Conservation (phyloP, 2,888 invertebrate species). For the Blastobasis lacticolella region DNA sequence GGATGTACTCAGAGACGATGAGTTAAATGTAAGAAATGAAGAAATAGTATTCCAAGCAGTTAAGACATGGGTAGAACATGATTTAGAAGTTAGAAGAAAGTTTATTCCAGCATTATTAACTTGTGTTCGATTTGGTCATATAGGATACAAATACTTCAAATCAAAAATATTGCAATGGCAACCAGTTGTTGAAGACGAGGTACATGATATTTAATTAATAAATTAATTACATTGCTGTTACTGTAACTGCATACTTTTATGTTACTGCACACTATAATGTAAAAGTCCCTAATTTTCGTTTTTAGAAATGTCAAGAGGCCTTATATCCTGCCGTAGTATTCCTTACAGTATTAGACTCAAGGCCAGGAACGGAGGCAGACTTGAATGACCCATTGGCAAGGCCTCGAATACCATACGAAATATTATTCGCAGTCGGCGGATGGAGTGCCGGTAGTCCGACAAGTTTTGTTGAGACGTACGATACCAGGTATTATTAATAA, state of each 20-base stretch:
- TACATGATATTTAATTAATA: conserved; percentile 17
- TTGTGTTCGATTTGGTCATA: conserved; percentile 79
- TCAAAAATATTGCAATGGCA: conserved; percentile 72
- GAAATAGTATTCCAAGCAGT: conserved; percentile 84
- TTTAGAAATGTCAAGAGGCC: conserved; percentile 70
- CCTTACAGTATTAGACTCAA: conserved; percentile 64
- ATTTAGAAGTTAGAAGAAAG: conserved; percentile 65
- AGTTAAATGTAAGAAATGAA: conserved; percentile 81
- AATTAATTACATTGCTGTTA: no score
- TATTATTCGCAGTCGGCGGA: conserved; percentile 88
- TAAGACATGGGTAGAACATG: conserved; percentile 80
- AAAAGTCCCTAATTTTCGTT: conserved; percentile 2
- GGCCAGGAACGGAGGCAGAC: conserved; percentile 64
- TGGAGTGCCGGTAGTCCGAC: conserved; percentile 91
- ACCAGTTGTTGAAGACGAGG: conserved; percentile 66
- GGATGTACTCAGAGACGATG: conserved; percentile 79
- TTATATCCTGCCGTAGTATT: conserved; percentile 70
- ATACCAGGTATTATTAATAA: conserved; percentile 73
- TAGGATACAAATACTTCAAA: conserved; percentile 74
- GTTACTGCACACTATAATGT: no score
- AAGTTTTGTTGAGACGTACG: conserved; percentile 85
- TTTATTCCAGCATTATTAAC: conserved; percentile 76
- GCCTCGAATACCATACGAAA: conserved; percentile 84
- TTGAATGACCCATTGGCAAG: conserved; percentile 75
- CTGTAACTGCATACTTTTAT: no score